Conservation (phyloP, 2,888 invertebrate genomes). For the Nemapogon koenigi region DNA sequence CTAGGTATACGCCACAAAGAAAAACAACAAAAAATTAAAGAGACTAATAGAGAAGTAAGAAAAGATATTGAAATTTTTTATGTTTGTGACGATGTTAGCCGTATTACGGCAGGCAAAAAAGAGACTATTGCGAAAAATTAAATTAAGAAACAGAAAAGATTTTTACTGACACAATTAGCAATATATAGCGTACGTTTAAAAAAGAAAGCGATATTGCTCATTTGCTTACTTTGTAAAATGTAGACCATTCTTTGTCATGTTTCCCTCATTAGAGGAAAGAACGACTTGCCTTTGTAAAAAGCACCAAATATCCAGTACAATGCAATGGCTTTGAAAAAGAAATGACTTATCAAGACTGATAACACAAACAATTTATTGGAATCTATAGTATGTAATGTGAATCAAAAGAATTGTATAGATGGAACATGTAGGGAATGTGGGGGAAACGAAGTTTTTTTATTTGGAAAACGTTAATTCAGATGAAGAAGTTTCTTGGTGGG, state of each 20-base stretch:
- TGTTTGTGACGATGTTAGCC: constrained; percentile 13
- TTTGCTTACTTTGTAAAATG: constrained; percentile 13
- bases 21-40: too few species aligned
- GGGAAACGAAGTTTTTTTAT: constrained; percentile 1
- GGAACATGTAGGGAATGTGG: constrained; percentile 1
- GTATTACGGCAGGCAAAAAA: constrained; percentile 11
- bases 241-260: constrained; percentile 13
- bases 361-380: constrained; percentile 7
- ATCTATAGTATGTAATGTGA: constrained; percentile 5
- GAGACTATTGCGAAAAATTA: constrained; percentile 11
- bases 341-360: constrained; percentile 11
- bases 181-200: constrained; percentile 12
- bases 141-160: not conserved
- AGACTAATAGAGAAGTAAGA: too few species aligned
- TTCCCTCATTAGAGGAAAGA: constrained; percentile 13
- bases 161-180: constrained; percentile 10
- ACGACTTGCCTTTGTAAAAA: constrained; percentile 14
- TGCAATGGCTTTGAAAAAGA: constrained; percentile 11
- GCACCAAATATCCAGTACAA: constrained; percentile 10
- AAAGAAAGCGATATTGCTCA: constrained; percentile 13
- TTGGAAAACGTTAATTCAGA: constrained; percentile 4
- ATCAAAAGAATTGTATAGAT: constrained; percentile 1
- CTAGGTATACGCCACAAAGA: constrained; percentile 13
- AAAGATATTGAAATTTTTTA: constrained; percentile 12
- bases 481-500: constrained; percentile 3